These are phyloP conservation scores for Meteorus colon DNA, from an alignment of 2,888 invertebrate species.

Conservation along the genomic window DNA sequence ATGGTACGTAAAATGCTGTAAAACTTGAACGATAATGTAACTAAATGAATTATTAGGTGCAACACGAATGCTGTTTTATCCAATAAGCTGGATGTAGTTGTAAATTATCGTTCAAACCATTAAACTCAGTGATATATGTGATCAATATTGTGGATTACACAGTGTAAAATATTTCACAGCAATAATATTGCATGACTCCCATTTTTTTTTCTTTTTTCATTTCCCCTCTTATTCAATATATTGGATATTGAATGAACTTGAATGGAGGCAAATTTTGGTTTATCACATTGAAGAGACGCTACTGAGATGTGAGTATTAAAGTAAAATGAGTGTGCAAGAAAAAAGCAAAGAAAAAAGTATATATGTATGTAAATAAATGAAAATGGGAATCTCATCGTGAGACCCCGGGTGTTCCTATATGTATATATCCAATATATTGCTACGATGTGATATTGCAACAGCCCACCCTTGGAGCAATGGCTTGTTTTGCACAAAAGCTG, in stretches of 20 bases:
- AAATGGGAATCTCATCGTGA: constrained; percentile 32
- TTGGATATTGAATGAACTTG: constrained; percentile 24
- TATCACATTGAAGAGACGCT: constrained; percentile 45
- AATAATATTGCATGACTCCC: constrained; percentile 24
- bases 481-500: constrained; percentile 28
- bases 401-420: constrained; percentile 34
- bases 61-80: constrained; percentile 65
- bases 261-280: background rate
- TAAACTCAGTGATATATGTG: constrained; percentile 35
- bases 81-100: constrained; percentile 68
- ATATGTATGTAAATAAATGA: background rate
- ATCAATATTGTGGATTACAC: constrained; percentile 6
- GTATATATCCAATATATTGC: background rate
- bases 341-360: background rate
- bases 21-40: constrained; percentile 34
- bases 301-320: constrained; percentile 40
- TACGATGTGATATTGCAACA: constrained; percentile 39
- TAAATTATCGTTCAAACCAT: constrained; percentile 66
- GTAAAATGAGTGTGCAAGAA: constrained; percentile 16
- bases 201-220: background rate
- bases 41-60: background rate
- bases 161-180: background rate
- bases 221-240: background rate
- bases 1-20: background rate
- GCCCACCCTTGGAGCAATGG: constrained; percentile 39